Base-by-base conservation (phyloP, 1,140 invertebrate species). In the Mactra quadrangularis region DNA sequence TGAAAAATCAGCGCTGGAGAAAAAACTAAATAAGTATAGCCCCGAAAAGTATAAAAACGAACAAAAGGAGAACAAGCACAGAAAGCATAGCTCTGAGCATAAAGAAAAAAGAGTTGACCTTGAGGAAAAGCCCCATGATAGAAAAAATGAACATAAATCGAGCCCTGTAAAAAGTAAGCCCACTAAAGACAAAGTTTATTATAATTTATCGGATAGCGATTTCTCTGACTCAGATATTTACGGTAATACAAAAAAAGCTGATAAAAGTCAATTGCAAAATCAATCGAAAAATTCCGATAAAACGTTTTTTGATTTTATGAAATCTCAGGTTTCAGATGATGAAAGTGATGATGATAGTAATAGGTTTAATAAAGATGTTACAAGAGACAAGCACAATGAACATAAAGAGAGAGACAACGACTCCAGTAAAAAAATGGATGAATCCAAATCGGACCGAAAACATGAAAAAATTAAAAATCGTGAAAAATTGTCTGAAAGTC, bases 11-110 rank as follows among this genome's bases (percentile, higher is more conserved):
- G 19, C 38, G 0, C 50, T 60, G 27, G 38, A 41, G 6, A 41
- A 55, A 19, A 55, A 19, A 50, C 13, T 47, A 0, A 50, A 31
- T 33, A 27, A 70, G 1, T 41, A 60, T 59, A 70, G 22, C 17
- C n/a, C 52, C 7, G 76, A 70, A 29, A 41, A 47, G 75, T 45
- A 60, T 70, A 25, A 68, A 4, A 50, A 38, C 2, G 7, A 38
- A 35, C 9, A 35, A 17, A 83, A 72, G 72, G 68, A 72, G 4
- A 57, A 41, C 7, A 55, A 41, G 62, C 59, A 79, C 47, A 57
- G 47, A 33, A 83, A 35, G 47, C 31, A 68, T 45, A 71, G 64
- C 47, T 11, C 35, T 45, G 55, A n/a, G 29, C 50, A 50, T 52
- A 52, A 38, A 33, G 41, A 62, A 25, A 11, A 53, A 7, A 66